phyloP scores from a whole-genome alignment of 2,888 invertebrate species.

The Panopea generosa region DNA sequence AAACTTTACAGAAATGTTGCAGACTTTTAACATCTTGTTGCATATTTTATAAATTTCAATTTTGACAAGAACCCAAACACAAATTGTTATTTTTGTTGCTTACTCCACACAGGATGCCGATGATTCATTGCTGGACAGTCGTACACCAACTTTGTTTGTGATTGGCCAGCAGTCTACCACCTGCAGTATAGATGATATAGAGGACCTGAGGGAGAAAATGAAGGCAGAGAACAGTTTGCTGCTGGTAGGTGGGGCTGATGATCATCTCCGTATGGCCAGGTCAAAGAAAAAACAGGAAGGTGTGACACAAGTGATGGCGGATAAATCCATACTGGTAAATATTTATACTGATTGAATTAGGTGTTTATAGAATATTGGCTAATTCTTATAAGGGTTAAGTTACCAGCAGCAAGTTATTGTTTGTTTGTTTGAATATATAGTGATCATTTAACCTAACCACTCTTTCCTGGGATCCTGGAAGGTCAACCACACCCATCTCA shows the following conservation, averaged over 20 bases:
- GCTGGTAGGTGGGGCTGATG: slow-evolving; percentile 93
- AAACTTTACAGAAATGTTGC: too few relatives aligned
- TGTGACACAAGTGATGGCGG: slow-evolving; percentile 92
- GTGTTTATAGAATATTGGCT: too few relatives aligned
- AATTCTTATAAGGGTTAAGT: not conserved
- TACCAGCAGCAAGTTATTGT: too few relatives aligned
- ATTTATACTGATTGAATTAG: not conserved
- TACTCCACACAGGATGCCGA: slow-evolving; percentile 87
- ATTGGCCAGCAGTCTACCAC: slow-evolving; percentile 90
- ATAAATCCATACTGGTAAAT: slow-evolving; percentile 90
- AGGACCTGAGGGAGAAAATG: slow-evolving; percentile 91
- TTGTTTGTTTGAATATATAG: too few relatives aligned
- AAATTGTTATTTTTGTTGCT: too few relatives aligned
- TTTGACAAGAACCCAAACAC: too few relatives aligned
- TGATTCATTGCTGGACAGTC: slow-evolving; percentile 90
- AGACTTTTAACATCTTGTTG: too few relatives aligned
- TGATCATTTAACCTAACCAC: too few relatives aligned
- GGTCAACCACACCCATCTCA: too few relatives aligned
- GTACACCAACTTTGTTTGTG: slow-evolving; percentile 91
- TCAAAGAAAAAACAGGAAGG: slow-evolving; percentile 90
- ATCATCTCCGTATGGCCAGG: slow-evolving; percentile 90
- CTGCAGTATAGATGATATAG: slow-evolving; percentile 90
- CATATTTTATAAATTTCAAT: too few relatives aligned
- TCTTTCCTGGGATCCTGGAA: too few relatives aligned
- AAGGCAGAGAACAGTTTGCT: slow-evolving; percentile 91